Evolutionary conservation across 2,888 invertebrate genomes (phyloP).

Genomic region (Stenurella melanura): DNA sequence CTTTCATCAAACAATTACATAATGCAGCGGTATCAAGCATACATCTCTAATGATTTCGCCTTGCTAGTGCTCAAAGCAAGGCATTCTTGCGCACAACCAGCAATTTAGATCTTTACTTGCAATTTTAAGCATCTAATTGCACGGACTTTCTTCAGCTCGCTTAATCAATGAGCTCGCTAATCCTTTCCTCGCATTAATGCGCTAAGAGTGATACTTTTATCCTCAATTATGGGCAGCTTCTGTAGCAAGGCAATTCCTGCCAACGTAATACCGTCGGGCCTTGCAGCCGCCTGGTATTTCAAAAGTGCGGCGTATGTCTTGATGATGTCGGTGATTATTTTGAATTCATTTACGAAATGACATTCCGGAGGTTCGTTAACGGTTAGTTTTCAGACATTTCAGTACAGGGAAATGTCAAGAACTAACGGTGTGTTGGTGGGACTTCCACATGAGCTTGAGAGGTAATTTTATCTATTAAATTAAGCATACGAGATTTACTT

Average conservation of each 20-base stretch:
- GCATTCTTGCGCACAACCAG: slow-evolving; percentile 12
- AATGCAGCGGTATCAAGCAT: not conserved
- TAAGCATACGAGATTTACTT: too few relatives aligned
- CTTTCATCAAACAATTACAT: slow-evolving; percentile 16
- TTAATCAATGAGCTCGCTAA: slow-evolving; percentile 29
- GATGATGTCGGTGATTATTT: slow-evolving; percentile 27
- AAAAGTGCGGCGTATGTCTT: slow-evolving; percentile 31
- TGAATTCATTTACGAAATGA: slow-evolving; percentile 27
- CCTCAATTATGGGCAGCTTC: slow-evolving; percentile 16
- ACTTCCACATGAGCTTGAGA: not conserved
- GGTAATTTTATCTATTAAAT: not conserved
- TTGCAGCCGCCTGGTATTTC: slow-evolving; percentile 14
- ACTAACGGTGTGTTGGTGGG: not conserved
- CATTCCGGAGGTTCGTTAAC: slow-evolving; percentile 5
- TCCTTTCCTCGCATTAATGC: slow-evolving; percentile 9
- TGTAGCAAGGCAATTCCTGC: slow-evolving; percentile 9
- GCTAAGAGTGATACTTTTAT: slow-evolving; percentile 25
- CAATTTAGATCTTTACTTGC: slow-evolving; percentile 27
- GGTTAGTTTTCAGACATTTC: not conserved
- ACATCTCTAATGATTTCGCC: not conserved
- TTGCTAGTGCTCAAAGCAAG: slow-evolving; percentile 8
- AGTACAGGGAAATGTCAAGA: not conserved
- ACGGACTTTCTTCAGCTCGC: slow-evolving; percentile 26
- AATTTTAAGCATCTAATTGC: slow-evolving; percentile 23
- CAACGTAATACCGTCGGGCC: not conserved